Conservation (phyloP, 2,113 vertebrate species). For the Edolisoma coerulescens region DNA sequence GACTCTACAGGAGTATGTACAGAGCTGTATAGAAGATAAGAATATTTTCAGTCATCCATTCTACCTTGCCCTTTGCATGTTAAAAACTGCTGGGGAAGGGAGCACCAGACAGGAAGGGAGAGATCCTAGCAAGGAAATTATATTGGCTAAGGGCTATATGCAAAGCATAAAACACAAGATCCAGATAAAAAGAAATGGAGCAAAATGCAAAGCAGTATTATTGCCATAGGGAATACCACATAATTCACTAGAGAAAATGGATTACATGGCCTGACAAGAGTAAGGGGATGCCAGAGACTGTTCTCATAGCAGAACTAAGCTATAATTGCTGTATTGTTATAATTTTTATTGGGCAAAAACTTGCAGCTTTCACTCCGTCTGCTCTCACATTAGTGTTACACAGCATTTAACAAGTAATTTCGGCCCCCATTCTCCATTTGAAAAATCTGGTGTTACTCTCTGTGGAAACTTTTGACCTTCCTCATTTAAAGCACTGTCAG, state of each 20-base stretch:
- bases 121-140: slow-evolving; percentile 3
- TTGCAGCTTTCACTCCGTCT: background rate
- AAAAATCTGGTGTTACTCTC: background rate
- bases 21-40: background rate
- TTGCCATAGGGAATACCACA: slow-evolving; percentile 42
- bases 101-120: background rate
- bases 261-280: slow-evolving; percentile 55
- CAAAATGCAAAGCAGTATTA: slow-evolving; percentile 42
- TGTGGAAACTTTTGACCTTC: background rate
- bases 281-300: background rate
- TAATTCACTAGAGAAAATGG: slow-evolving; percentile 62
- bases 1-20: background rate
- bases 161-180: slow-evolving; percentile 49
- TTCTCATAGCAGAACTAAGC: slow-evolving; percentile 32
- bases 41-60: background rate
- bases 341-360: background rate
- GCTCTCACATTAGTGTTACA: background rate
- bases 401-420: background rate
- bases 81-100: background rate
- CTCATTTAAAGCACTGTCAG: background rate
- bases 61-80: background rate
- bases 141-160: slow-evolving; percentile 15
- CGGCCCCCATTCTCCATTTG: background rate
- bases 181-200: slow-evolving; percentile 50
- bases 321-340: slow-evolving; percentile 9